Base-by-base conservation (phyloP, 2,888 invertebrate genomes). In the Drosophila borborema region DNA sequence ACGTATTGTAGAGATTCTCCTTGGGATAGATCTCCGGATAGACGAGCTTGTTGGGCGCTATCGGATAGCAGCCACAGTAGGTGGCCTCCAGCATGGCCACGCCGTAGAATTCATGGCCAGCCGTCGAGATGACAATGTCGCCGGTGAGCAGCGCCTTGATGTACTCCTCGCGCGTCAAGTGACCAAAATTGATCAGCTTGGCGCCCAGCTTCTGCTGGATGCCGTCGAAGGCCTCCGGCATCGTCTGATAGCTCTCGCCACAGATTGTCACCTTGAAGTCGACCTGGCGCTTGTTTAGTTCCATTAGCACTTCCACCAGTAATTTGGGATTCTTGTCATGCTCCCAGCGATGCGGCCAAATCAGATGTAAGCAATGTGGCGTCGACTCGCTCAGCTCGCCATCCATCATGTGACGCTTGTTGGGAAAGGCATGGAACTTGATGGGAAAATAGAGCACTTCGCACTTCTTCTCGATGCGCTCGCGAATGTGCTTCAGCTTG, bases 311-410 rank as follows among this genome's bases (percentile, higher is more conserved):
- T 41, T 94, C 91, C 69, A 96, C 95, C 81, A 96, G 94, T 18
- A 94, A 91, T 51, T 95, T 94, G 0, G 96, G 96, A 89, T 95
- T 95, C 92, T 96, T 96, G 90, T 96, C 96, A 91, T 96, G 96
- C 91, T 96, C 96, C 96, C 96, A 96, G 84, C 96, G 93, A 92
- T 96, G 96, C 0, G 96, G 95, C 96, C 96, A 96, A 8, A 96
- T 94, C 64, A 96, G 94, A 84, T 95, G 95, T 51, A 96, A 81
- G 74, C 80, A 85, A 60, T 88, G 88, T 56, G 74, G 77, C 31
- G 87, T 81, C 14, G 55, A 81, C 12, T 49, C 16, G 10, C 48
- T 54, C 12, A 73, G 68, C 8, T 86, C 80, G 5, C 62, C 62
- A 8, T 76, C 75, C 74, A 84, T 74, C 38, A 91, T 90, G 64